Percentiles rank a stretch among this genome's conserved stretches.
Evolutionary conservation across 2,888 invertebrate species (phyloP).

Genomic region (Isotomurus palustris): DNA sequence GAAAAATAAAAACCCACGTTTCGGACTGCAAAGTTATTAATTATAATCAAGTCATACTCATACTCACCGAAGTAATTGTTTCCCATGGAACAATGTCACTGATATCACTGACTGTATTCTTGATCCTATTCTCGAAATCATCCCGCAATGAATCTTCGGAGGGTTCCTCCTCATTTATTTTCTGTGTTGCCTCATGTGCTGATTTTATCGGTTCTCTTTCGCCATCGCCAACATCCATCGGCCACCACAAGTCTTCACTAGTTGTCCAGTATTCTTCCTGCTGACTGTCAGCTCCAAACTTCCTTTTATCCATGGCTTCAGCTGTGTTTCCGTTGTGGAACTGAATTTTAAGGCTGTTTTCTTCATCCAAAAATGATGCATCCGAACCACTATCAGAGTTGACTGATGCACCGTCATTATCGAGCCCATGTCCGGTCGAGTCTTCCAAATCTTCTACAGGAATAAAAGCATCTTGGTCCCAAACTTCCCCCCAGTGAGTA

Average conservation of each 20-base stretch:
- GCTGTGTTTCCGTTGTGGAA: constrained; percentile 80
- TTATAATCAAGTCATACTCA: not conserved
- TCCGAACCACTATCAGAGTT: constrained; percentile 45
- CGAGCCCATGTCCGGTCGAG: constrained; percentile 31
- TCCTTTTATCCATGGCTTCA: constrained; percentile 59
- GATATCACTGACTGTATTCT: not conserved
- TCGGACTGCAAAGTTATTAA: not conserved
- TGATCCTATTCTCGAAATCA: constrained; percentile 12
- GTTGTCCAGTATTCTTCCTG: constrained; percentile 53
- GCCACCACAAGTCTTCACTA: constrained; percentile 48
- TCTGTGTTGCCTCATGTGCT: not conserved
- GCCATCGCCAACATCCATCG: constrained; percentile 25
- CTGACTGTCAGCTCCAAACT: constrained; percentile 40
- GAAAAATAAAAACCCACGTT: not conserved
- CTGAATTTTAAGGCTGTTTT: constrained; percentile 61
- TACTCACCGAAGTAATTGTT: not conserved
- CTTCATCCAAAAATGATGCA: constrained; percentile 44
- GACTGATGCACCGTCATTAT: constrained; percentile 54
- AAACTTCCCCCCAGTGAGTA: constrained; percentile 46
- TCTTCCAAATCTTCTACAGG: constrained; percentile 45
- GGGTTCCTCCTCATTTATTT: not conserved
- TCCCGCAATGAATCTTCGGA: not conserved
- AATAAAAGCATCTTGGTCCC: constrained; percentile 46
- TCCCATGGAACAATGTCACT: constrained; percentile 9
- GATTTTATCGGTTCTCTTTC: not conserved